phyloP scores from a whole-genome alignment of 2,113 vertebrate genomes.

The Cinclus cinclus region DNA sequence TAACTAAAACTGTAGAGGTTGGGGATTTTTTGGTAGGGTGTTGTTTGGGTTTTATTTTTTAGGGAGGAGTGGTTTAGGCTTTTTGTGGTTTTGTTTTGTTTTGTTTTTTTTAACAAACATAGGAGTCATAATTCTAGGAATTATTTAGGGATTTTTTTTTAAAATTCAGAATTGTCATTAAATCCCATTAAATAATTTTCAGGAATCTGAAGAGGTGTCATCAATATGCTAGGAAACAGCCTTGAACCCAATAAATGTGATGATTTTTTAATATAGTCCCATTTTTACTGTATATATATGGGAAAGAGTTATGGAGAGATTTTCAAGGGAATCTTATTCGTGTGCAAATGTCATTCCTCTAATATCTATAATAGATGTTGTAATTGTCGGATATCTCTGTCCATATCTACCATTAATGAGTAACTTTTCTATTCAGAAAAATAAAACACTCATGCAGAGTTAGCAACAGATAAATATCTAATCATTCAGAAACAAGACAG shows the following conservation, averaged over 20 bases:
- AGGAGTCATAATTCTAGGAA: neutral
- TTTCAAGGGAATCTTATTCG: neutral
- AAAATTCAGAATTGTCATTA: neutral
- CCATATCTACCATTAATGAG: neutral
- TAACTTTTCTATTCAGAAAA: neutral
- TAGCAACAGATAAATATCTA: neutral
- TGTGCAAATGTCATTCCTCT: neutral
- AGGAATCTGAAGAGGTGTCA: neutral
- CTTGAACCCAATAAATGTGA: neutral
- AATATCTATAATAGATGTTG: neutral
- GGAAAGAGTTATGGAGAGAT: neutral
- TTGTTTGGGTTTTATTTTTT: neutral
- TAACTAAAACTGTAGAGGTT: neutral
- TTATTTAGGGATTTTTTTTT: neutral
- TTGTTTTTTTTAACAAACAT: neutral
- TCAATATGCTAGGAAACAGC: neutral
- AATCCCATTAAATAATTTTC: neutral
- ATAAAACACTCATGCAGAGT: neutral
- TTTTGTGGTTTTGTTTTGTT: neutral
- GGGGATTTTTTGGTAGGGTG: neutral
- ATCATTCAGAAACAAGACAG: neutral
- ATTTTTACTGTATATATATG: neutral
- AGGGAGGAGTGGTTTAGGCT: accelerated
- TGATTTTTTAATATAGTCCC: neutral
- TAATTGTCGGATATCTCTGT: neutral